Evolutionary conservation across 2,797 vertebrate species (phyloP), one percentile per base, ranked within the genome.

Genomic region (Arnoldichthys spilopterus): DNA sequence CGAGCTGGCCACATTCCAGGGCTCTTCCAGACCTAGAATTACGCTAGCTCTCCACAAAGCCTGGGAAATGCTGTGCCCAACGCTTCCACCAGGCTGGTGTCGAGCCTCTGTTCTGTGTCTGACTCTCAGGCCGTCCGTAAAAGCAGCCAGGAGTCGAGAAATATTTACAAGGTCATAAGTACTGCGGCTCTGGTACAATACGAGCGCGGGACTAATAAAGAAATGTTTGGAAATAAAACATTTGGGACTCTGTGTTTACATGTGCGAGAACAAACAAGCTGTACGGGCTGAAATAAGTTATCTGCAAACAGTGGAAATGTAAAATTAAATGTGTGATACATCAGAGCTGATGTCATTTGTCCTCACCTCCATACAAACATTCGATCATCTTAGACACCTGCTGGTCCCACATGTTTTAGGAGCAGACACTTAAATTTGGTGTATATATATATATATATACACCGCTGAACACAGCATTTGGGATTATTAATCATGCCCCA

Each of bases 101-200:
- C 32, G 7, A 58, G 54, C 34, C 26, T 66, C 49, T 54, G 62
- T 30, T 43, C 20, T 64, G 32, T 51, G 40, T 78, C 45, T 54
- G 37, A 43, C 72, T 28, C 13, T 34, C 66, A 12, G 40, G 56
- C 28, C 37, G 6, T 61, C 63, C 32, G 71, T 30, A 67, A 71
- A 83, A 67, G 32, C 4, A n/a, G 74, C 56, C 74, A 28, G 37
- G 51, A 76, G 78, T 58, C 70, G 28, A 37, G 70, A 70, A 70
- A 72, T 76, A 77, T 74, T 80, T 83, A 80, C 70, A 77, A 62
- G 37, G 43, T 74, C 37, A 30, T 74, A 77, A 80, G 79, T 76
- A 49, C 64, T 54, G 45, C 56, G n/a, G 76, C 67, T 73, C 68
- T 59, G 56, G 43, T 47, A 54, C 11, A 49, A 68, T 18, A 20